Base-by-base conservation (phyloP, 2,888 invertebrate species). In the Molanna angustata region DNA sequence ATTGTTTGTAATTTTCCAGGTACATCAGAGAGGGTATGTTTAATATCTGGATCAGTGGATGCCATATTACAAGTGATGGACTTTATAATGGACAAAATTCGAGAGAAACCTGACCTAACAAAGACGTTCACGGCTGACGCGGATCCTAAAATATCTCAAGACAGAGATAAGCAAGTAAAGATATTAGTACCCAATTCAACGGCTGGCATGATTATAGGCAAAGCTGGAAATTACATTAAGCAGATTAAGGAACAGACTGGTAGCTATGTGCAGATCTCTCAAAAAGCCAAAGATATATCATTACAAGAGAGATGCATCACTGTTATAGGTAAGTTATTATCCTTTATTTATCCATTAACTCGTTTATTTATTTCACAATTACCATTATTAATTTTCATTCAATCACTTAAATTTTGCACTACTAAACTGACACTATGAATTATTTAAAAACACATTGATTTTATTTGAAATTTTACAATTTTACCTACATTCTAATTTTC, bases 121-220 rank as follows among this genome's bases (percentile, higher is more conserved):
- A 90, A 90, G 67, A 85, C 87, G 33, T 84, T 88, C 73, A 84
- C 89, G 20, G 88, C 89, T 61, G 89, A 88, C 58, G 84, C 84
- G 61, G 90, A 90, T 68, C 82, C 85, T 56, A 92, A 92, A 74
- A 85, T 88, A 73, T 85, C 88, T 27, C 88, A 88, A 63, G 93
- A 94, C 66, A 82, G 94, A 65, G 94, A 94, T 67, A 93, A 92
- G 71, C 94, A 94, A 84, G 93, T 95, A 61, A 95, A 96, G 78
- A 93, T 96, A 66, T 77, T 96, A 64, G 94, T 96, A 72, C 95
- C 95, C 60, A 96, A 95, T 73, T 94, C 94, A 47, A 95, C 95
- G 39, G 95, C 95, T 54, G 95, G 95, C 65, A 95, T 96, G 95
- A 94, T 96, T 63, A 96, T 96, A 68, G 95, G 95, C 65, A 96